Evolutionary conservation across 2,113 vertebrate genomes (phyloP).

Genomic region (Perca schrenkii): DNA sequence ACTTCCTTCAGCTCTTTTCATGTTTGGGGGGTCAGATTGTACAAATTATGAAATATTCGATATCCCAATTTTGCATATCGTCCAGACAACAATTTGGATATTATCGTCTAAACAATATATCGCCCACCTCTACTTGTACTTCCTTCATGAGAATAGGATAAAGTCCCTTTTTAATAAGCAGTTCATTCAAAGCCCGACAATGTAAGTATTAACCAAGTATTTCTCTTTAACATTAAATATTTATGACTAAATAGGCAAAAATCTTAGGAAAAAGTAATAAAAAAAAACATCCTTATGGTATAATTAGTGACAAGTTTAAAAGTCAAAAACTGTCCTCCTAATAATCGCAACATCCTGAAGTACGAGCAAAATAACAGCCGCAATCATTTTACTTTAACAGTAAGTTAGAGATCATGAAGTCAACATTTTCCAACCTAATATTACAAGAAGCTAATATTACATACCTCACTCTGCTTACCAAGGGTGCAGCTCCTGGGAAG

Average conservation of each 20-base stretch:
- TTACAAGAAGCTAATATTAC: too few relatives aligned
- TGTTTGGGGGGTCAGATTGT: too few relatives aligned
- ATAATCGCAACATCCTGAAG: neutral
- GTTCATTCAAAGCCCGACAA: neutral
- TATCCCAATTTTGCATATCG: too few relatives aligned
- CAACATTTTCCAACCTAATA: too few relatives aligned
- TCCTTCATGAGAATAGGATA: neutral
- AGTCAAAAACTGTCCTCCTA: neutral
- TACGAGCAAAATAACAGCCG: neutral
- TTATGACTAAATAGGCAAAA: neutral
- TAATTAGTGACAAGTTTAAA: neutral
- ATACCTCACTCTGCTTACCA: neutral
- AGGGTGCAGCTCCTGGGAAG: neutral
- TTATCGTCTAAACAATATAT: too few relatives aligned
- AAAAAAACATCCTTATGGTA: neutral
- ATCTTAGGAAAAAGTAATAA: neutral
- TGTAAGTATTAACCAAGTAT: neutral
- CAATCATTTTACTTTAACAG: neutral
- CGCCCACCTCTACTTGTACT: too few relatives aligned
- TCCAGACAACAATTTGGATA: too few relatives aligned
- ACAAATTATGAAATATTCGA: too few relatives aligned
- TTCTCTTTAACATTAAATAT: neutral
- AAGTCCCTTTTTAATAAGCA: neutral
- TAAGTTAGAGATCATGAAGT: too few relatives aligned
- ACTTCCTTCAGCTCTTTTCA: too few relatives aligned